Evolutionary conservation across 1,140 invertebrate species (phyloP).

Genomic region (Globodera ellingtonae): DNA sequence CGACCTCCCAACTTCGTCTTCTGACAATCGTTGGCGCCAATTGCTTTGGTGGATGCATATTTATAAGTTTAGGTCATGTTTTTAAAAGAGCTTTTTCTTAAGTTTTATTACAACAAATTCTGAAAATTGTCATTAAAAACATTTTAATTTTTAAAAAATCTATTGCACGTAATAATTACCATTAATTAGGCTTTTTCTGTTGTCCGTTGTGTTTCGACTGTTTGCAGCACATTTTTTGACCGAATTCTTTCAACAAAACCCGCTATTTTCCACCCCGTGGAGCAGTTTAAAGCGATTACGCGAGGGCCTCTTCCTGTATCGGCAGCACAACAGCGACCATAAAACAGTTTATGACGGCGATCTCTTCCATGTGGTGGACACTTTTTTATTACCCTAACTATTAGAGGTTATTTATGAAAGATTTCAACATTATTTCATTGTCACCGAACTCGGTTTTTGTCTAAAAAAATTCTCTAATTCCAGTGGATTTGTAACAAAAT

Average conservation of each 20-base stretch:
- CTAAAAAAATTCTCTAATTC: too few relatives aligned
- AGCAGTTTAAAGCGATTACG: slow-evolving; percentile 49
- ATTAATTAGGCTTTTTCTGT: slow-evolving; percentile 19
- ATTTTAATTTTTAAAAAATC: too few relatives aligned
- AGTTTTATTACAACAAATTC: too few relatives aligned
- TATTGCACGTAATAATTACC: too few relatives aligned
- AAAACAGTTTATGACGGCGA: slow-evolving; percentile 54
- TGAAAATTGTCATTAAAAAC: too few relatives aligned
- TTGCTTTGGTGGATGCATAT: neutral
- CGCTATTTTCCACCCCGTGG: slow-evolving; percentile 50
- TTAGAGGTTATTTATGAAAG: too few relatives aligned
- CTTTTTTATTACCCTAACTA: neutral
- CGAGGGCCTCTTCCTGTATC: slow-evolving; percentile 50
- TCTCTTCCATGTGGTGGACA: slow-evolving; percentile 50
- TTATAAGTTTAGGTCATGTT: neutral
- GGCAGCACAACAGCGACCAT: slow-evolving; percentile 27
- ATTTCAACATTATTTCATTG: too few relatives aligned
- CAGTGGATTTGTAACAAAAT: too few relatives aligned
- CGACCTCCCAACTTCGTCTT: neutral
- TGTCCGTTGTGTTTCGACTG: slow-evolving; percentile 7
- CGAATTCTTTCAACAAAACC: slow-evolving; percentile 38
- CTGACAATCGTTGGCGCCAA: neutral
- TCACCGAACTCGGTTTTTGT: too few relatives aligned
- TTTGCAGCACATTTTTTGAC: slow-evolving; percentile 18
- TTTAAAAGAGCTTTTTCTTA: neutral